Evolutionary conservation across 1,140 invertebrate species (phyloP).

Genomic region (Solenopsis invicta): DNA sequence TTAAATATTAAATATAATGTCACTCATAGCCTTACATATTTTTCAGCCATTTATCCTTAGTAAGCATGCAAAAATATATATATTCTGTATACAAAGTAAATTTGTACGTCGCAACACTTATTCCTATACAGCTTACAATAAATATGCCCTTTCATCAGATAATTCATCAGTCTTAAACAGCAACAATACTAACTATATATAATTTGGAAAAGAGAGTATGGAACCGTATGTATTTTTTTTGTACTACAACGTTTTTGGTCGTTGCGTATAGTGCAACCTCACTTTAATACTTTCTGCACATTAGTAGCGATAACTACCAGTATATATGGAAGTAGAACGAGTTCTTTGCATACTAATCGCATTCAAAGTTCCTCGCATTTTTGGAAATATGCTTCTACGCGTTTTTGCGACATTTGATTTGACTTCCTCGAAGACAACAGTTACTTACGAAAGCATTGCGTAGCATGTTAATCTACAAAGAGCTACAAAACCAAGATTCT

Average conservation of each 20-base stretch:
- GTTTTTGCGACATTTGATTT: conserved; percentile 11
- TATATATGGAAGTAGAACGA: neutral
- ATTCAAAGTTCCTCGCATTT: neutral
- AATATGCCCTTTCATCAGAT: conserved; percentile 45
- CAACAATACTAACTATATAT: neutral
- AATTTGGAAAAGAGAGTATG: conserved; percentile 34
- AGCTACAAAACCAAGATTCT: conserved; percentile 32
- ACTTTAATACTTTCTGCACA: neutral
- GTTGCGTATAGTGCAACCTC: neutral
- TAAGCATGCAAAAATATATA: conserved; percentile 15
- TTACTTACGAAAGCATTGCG: conserved; percentile 25
- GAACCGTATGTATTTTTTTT: conserved; percentile 40
- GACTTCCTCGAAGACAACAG: conserved; percentile 18
- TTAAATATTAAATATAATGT: conserved; percentile 30
- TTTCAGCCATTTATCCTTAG: neutral
- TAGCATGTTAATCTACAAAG: conserved; percentile 28
- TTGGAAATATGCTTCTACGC: neutral
- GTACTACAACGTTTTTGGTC: conserved; percentile 48
- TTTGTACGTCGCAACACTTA: conserved; percentile 31
- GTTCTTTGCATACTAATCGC: neutral
- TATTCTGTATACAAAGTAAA: conserved; percentile 29
- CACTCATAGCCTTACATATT: neutral
- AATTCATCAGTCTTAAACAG: conserved; percentile 64
- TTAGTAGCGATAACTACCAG: neutral
- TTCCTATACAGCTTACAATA: conserved; percentile 38